Conservation (phyloP, 2,888 invertebrate species). For the Busseola fusca region DNA sequence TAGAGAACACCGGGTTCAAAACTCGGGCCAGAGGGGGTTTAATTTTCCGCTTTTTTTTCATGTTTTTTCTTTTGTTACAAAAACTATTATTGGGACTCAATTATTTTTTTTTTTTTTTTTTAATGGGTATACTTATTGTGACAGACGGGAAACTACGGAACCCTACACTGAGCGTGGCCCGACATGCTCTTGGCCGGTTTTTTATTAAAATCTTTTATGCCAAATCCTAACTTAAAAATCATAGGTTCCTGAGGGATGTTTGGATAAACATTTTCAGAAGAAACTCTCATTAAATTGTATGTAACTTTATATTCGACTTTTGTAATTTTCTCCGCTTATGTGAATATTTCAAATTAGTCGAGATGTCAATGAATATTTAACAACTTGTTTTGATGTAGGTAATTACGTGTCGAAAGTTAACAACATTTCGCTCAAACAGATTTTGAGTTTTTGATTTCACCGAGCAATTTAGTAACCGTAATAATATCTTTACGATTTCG, state of each 20-base stretch:
- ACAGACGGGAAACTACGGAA: too few species aligned
- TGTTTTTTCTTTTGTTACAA: too few species aligned
- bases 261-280: slow-evolving; percentile 23
- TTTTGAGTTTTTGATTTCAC: slow-evolving; percentile 26
- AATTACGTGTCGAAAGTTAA: slow-evolving; percentile 41
- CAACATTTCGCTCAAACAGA: slow-evolving; percentile 23
- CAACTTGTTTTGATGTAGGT: slow-evolving; percentile 45
- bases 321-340: slow-evolving; percentile 37
- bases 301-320: slow-evolving; percentile 46
- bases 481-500: slow-evolving; percentile 30
- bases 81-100: too few species aligned
- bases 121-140: too few species aligned
- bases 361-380: slow-evolving; percentile 56
- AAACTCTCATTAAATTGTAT: slow-evolving; percentile 36
- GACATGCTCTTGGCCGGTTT: too few species aligned
- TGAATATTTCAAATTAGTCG: slow-evolving; percentile 51
- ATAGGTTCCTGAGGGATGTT: neutral
- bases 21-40: too few species aligned
- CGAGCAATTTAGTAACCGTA: slow-evolving; percentile 19
- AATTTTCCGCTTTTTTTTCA: too few species aligned
- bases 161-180: too few species aligned
- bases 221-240: neutral
- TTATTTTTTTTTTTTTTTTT: too few species aligned
- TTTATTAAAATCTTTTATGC: neutral
- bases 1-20: too few species aligned